Base-by-base conservation (phyloP, 2,113 vertebrate genomes). In the Rhinoptilus africanus region DNA sequence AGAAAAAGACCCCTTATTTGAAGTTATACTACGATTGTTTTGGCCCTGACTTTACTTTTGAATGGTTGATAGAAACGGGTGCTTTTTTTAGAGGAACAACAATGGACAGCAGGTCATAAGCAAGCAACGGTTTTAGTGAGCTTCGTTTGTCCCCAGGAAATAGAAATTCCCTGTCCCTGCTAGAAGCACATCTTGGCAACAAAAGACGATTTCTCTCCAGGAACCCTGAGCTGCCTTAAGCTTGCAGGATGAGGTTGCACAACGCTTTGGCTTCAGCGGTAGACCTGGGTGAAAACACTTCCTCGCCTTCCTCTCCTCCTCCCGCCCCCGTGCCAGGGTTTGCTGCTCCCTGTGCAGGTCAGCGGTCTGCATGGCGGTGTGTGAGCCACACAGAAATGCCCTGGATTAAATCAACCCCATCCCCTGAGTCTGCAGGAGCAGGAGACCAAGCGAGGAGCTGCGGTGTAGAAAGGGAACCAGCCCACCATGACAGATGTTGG, bases 391-490 rank as follows among this genome's bases (percentile, higher is more conserved):
- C 15, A 50, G 51, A 71, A 73, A 39, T 8, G 10, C 18, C 16
- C 50, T 11, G 15, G n/a, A 30, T 26, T 43, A 18, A 67, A 20
- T 23, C 0, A 0, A 37, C 32, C 24, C 39, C 2, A 3, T 41
- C 37, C 12, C 20, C 59, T 6, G 16, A 20, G 20, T 34, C 45
- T 80, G 39, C 3, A 1, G 41, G 41, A 71, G 21, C 34, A 78
- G 28, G 45, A 87, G 28, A 27, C 12, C 0, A 1, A 47, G 45
- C 0, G 0, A 76, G 14, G 17, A 66, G 19, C 37, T 71, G 39
- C 3, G 2, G 0, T 21, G 27, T n/a, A 17, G 60, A 17, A 75
- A 30, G 67, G 48, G 16, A 81, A 11, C 30, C 1, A 5, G 6
- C 11, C 26, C 51, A 50, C 28, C 47, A 6, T 0, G 3, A 34